Percentiles rank a stretch among this genome's conserved stretches.
Conservation (phyloP, 2,797 vertebrate species). For the Nannoperca obscura region DNA sequence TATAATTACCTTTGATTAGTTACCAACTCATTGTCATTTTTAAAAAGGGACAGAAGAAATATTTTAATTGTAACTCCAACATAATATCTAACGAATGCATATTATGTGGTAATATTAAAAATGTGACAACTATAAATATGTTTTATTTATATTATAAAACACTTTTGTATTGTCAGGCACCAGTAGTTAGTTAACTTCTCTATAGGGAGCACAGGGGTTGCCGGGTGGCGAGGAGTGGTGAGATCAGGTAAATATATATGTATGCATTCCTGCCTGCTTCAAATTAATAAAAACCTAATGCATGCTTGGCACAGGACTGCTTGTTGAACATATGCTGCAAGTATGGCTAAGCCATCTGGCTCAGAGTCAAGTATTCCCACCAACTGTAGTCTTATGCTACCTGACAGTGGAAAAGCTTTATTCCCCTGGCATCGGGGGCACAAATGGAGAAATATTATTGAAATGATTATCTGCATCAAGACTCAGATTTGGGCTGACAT, state of each 20-base stretch:
- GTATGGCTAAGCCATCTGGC: slow-evolving; percentile 99
- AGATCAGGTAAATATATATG: slow-evolving; percentile 94
- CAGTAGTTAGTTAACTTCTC: slow-evolving; percentile 67
- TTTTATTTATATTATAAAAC: neutral
- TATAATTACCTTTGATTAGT: slow-evolving; percentile 55
- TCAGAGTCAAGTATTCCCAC: slow-evolving; percentile 99
- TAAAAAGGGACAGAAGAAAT: slow-evolving; percentile 6
- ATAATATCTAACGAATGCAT: slow-evolving; percentile 13
- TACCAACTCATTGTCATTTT: slow-evolving; percentile 32
- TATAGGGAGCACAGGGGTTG: slow-evolving; percentile 56
- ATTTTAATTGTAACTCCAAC: slow-evolving; percentile 33
- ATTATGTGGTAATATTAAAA: slow-evolving; percentile 29
- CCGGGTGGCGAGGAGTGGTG: slow-evolving; percentile 54
- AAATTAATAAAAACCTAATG: slow-evolving; percentile 99
- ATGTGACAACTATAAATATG: slow-evolving; percentile 29
- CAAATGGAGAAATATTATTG: slow-evolving; percentile 99
- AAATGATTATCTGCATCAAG: slow-evolving; percentile 99
- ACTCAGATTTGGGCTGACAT: slow-evolving; percentile 99
- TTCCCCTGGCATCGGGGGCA: slow-evolving; percentile 98
- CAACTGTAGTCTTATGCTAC: slow-evolving; percentile 99
- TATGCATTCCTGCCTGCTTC: slow-evolving; percentile 93
- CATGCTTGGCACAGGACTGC: slow-evolving; percentile 91
- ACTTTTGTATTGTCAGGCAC: slow-evolving; percentile 8
- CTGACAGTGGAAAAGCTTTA: slow-evolving; percentile 99
- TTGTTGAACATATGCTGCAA: slow-evolving; percentile 99